These are phyloP conservation scores for Rhabdophis nuchalis DNA, from an alignment of 2,797 vertebrate genomes.

Conservation along the genomic window DNA sequence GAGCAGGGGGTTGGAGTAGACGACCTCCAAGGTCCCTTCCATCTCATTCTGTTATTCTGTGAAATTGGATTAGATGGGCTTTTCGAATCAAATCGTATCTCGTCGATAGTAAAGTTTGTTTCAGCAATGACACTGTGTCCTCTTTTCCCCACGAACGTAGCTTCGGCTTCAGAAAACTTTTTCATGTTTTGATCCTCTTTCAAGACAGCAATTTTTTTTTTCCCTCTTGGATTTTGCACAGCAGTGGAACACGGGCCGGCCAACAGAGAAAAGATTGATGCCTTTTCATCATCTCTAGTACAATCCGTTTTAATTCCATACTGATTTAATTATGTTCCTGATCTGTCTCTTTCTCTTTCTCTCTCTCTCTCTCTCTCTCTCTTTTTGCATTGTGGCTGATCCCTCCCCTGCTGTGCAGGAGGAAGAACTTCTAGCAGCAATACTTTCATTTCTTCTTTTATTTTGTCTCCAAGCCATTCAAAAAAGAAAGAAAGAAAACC, in stretches of 20 bases:
- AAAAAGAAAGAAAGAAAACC: neutral
- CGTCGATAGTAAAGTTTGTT: neutral
- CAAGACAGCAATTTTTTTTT: neutral
- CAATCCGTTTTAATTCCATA: neutral
- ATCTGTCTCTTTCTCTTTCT: neutral
- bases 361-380: too few relatives aligned
- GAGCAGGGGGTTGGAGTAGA: too few relatives aligned
- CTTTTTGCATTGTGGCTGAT: neutral
- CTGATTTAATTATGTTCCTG: neutral
- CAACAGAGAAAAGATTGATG: neutral
- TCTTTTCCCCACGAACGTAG: neutral
- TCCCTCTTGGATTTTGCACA: neutral
- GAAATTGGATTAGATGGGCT: neutral
- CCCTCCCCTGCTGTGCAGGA: neutral
- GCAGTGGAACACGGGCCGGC: neutral
- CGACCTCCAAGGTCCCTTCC: neutral
- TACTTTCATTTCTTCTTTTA: neutral
- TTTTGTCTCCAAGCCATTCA: neutral
- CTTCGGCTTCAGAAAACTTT: neutral
- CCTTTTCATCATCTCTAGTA: neutral
- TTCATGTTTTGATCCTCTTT: neutral
- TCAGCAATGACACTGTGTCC: neutral
- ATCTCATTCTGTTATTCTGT: neutral
- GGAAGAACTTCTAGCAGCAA: constrained; percentile 10
- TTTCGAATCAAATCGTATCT: neutral